phyloP scores from a whole-genome alignment of 2,113 vertebrate species.

The Oceanites oceanicus region DNA sequence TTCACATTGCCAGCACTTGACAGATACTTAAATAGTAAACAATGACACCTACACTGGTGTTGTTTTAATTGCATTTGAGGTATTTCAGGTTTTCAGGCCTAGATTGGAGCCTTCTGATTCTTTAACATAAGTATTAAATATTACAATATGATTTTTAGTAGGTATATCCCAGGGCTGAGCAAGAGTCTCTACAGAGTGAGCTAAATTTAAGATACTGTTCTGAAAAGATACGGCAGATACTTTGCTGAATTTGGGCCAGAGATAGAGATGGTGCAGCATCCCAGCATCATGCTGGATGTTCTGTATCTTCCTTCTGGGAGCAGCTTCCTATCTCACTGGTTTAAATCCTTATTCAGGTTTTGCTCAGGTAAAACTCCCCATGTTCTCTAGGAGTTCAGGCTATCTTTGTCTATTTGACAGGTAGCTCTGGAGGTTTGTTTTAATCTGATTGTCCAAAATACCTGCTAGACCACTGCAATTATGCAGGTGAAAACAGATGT shows the following conservation, averaged over 20 bases:
- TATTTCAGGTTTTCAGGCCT: background rate
- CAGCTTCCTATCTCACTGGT: background rate
- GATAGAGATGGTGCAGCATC: background rate
- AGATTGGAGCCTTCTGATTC: background rate
- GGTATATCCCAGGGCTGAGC: background rate
- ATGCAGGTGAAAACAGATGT: background rate
- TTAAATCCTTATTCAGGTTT: background rate
- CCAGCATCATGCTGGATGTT: background rate
- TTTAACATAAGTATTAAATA: background rate
- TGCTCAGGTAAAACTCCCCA: background rate
- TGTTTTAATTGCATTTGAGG: background rate
- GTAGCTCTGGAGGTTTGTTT: background rate
- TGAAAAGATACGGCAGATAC: background rate
- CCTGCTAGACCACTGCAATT: background rate
- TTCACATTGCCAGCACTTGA: conserved; percentile 20
- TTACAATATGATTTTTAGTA: background rate
- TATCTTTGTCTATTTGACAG: background rate
- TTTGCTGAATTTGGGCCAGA: background rate
- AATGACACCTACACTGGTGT: background rate
- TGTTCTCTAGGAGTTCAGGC: background rate
- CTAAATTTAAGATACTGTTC: background rate
- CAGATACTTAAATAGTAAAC: conserved; percentile 9
- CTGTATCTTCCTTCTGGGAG: background rate
- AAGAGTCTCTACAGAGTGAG: background rate
- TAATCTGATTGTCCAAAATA: background rate